These are phyloP conservation scores for Zelostemma sp. DNA, from an alignment of 1,140 invertebrate genomes.

Conservation along the genomic window DNA sequence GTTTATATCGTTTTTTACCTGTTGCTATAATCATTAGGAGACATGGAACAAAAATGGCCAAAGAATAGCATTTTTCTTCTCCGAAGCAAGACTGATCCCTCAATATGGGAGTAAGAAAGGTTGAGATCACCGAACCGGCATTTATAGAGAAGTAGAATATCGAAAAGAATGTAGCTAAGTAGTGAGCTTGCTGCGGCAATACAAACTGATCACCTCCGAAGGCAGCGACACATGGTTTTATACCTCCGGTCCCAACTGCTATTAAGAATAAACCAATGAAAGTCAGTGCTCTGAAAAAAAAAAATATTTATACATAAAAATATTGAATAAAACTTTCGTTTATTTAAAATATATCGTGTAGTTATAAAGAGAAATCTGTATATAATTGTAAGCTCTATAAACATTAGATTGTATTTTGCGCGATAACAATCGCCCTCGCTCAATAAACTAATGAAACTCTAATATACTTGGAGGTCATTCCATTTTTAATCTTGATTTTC, in stretches of 20 bases:
- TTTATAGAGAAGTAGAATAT: constrained; percentile 96
- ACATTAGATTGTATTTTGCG: no score
- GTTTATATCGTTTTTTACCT: no score
- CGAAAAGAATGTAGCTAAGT: constrained; percentile 92
- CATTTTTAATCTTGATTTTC: no score
- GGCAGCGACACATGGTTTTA: constrained; percentile 97
- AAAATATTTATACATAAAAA: no score
- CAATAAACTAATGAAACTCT: no score
- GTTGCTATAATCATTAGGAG: constrained; percentile 86
- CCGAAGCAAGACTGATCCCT: constrained; percentile 88
- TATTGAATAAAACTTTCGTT: no score
- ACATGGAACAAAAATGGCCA: constrained; percentile 94
- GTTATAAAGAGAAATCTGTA: no score
- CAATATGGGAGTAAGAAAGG: constrained; percentile 89
- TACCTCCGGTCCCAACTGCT: constrained; percentile 93
- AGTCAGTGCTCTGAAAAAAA: constrained; percentile 78
- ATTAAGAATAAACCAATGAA: constrained; percentile 87
- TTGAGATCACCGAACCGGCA: constrained; percentile 90
- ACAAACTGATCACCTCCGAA: constrained; percentile 99
- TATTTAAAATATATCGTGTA: no score
- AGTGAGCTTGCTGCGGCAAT: no score
- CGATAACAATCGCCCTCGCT: no score
- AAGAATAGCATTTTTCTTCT: constrained; percentile 84
- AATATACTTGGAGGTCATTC: no score
- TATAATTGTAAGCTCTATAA: no score